These are phyloP conservation scores for Acronicta leporina DNA, from an alignment of 2,888 invertebrate genomes.

Conservation along the genomic window DNA sequence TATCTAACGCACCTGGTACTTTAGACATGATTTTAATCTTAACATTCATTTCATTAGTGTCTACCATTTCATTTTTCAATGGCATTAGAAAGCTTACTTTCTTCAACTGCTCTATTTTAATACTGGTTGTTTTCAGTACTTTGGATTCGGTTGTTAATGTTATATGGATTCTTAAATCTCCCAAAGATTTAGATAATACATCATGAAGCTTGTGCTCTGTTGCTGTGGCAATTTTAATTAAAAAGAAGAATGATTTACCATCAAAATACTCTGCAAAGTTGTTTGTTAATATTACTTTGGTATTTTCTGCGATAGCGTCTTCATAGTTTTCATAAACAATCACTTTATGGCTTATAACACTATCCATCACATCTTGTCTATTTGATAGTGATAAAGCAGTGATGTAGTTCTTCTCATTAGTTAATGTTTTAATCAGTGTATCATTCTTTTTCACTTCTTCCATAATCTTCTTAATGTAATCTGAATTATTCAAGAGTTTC, in stretches of 20 bases:
- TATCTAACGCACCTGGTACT: slow-evolving; percentile 71
- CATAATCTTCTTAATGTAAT: slow-evolving; percentile 70
- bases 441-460: slow-evolving; percentile 70
- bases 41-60: slow-evolving; percentile 61
- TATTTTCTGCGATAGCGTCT: slow-evolving; percentile 65
- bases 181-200: slow-evolving; percentile 40
- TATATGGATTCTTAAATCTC: slow-evolving; percentile 69
- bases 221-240: slow-evolving; percentile 64
- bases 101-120: slow-evolving; percentile 69
- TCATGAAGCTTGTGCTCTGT: slow-evolving; percentile 63
- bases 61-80: slow-evolving; percentile 46
- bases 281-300: slow-evolving; percentile 67
- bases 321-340: slow-evolving; percentile 72
- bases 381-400: slow-evolving; percentile 75
- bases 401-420: slow-evolving; percentile 70
- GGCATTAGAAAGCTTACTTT: slow-evolving; percentile 69
- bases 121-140: slow-evolving; percentile 68
- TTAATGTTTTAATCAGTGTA: slow-evolving; percentile 62
- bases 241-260: slow-evolving; percentile 62
- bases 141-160: slow-evolving; percentile 62
- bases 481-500: slow-evolving; percentile 67
- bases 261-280: slow-evolving; percentile 69
- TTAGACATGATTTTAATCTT: slow-evolving; percentile 69
- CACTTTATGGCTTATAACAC: slow-evolving; percentile 62
- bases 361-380: slow-evolving; percentile 74